Evolutionary conservation across 2,888 invertebrate genomes (phyloP).

Genomic region (Punctoribates punctum): DNA sequence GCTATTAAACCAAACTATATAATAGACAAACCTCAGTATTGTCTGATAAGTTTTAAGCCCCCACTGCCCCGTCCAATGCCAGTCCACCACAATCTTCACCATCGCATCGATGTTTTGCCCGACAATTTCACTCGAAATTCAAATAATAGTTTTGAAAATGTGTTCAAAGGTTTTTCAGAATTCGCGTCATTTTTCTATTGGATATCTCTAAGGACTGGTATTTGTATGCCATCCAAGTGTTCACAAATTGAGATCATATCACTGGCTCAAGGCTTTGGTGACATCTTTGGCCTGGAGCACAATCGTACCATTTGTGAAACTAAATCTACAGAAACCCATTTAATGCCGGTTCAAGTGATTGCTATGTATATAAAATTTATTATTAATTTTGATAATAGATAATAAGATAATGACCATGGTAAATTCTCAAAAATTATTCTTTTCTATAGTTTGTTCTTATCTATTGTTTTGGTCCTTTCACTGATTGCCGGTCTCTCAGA

Average conservation of each 20-base stretch:
- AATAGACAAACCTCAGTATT: constrained; percentile 18
- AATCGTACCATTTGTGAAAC: neutral
- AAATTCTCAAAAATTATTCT: too few relatives aligned
- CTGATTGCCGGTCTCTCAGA: too few relatives aligned
- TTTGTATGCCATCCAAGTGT: constrained; percentile 43
- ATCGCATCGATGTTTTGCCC: constrained; percentile 31
- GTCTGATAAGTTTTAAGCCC: constrained; percentile 20
- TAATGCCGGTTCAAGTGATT: too few relatives aligned
- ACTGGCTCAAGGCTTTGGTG: constrained; percentile 18
- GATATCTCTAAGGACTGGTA: constrained; percentile 39
- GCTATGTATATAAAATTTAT: too few relatives aligned
- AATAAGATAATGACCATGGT: too few relatives aligned
- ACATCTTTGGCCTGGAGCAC: neutral
- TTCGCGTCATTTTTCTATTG: constrained; percentile 40
- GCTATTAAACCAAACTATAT: neutral
- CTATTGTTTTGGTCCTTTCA: too few relatives aligned
- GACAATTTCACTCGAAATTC: neutral
- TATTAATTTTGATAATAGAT: too few relatives aligned
- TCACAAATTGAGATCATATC: constrained; percentile 32
- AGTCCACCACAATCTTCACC: constrained; percentile 27
- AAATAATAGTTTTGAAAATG: neutral
- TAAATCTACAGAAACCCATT: neutral
- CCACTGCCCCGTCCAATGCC: constrained; percentile 38
- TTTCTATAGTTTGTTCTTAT: too few relatives aligned
- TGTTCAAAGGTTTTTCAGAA: neutral